phyloP scores from a whole-genome alignment of 2,888 invertebrate species.

The Apotomis turbidana region DNA sequence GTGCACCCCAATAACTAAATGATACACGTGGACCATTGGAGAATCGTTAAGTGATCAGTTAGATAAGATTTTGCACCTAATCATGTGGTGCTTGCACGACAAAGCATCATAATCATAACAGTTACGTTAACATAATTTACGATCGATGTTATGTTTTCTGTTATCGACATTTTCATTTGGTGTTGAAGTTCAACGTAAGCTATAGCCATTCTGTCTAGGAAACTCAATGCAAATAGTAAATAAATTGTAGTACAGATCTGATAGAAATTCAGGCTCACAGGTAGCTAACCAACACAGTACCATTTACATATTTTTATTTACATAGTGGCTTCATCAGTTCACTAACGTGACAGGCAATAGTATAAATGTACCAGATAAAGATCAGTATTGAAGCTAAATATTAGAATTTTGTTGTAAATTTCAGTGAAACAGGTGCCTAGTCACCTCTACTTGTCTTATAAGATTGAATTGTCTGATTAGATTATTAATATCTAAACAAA shows the following conservation, averaged over 20 bases:
- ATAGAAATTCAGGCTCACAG: no score
- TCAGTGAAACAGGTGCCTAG: neutral
- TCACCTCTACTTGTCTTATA: neutral
- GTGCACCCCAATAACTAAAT: neutral
- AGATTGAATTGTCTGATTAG: no score
- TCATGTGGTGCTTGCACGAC: constrained; percentile 3
- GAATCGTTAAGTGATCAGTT: constrained; percentile 16
- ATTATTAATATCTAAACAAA: no score
- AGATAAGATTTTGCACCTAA: constrained; percentile 13
- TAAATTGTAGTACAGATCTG: neutral
- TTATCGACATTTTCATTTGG: constrained; percentile 4
- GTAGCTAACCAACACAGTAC: no score
- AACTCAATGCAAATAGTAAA: no score
- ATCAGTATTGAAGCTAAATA: no score
- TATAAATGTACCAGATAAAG: no score
- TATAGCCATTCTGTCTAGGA: neutral
- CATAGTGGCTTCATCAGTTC: no score
- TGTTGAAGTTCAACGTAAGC: neutral
- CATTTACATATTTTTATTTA: no score
- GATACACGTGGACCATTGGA: constrained; percentile 17
- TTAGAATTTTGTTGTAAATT: neutral
- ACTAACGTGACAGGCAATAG: no score
- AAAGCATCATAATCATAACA: neutral
- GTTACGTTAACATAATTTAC: neutral
- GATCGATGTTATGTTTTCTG: constrained; percentile 20